A percentile compares a stretch with the other conserved stretches of the same genome.
These are phyloP conservation scores for Dolichopus griseipennis DNA, from an alignment of 2,888 invertebrate species.

Conservation along the genomic window DNA sequence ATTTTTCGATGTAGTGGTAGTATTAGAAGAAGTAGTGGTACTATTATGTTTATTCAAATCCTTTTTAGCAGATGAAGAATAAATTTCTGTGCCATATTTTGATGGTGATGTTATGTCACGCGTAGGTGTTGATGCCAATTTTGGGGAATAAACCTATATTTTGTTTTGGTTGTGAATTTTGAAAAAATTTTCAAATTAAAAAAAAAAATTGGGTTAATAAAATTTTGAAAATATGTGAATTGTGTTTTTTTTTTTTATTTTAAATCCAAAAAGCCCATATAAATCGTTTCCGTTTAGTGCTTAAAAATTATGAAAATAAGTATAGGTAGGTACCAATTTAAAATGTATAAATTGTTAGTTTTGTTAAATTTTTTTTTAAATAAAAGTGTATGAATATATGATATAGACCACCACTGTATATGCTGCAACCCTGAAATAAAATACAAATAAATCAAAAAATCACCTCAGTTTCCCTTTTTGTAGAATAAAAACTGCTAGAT, in stretches of 20 bases:
- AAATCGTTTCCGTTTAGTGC: not conserved
- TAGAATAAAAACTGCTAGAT: constrained; percentile 36
- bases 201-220: not conserved
- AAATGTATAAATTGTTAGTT: not conserved
- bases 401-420: not conserved
- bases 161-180: not conserved
- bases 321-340: not conserved
- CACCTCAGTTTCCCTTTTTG: constrained; percentile 41
- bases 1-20: constrained; percentile 26
- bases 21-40: constrained; percentile 24
- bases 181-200: constrained; percentile 1
- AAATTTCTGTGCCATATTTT: constrained; percentile 35
- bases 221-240: not conserved
- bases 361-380: not conserved
- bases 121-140: constrained; percentile 29
- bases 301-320: not conserved
- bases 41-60: constrained; percentile 32
- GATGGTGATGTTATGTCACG: constrained; percentile 33
- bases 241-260: not conserved
- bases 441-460: constrained; percentile 19
- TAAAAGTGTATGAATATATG: too few relatives aligned
- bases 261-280: not conserved
- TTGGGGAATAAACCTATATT: constrained; percentile 22
- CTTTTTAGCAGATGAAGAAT: constrained; percentile 34
- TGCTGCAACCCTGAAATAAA: not conserved